Evolutionary conservation across 2,888 invertebrate species (phyloP).

Genomic region (Plagodis dolabraria): DNA sequence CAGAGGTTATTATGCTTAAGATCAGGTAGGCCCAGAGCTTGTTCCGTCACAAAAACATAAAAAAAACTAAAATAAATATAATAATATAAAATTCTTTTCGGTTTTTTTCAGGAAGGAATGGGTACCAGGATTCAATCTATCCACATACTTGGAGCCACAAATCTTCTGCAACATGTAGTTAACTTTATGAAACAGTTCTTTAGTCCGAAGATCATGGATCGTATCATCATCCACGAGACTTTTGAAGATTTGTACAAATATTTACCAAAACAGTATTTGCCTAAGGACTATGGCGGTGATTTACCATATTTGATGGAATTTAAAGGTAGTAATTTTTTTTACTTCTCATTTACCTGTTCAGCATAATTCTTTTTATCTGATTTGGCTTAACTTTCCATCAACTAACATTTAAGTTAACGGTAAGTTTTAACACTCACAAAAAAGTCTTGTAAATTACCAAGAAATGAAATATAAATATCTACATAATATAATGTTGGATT

Average conservation of each 20-base stretch:
- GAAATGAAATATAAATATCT: too few species aligned
- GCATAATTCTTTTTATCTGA: too few species aligned
- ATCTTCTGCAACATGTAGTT: slow-evolving; percentile 57
- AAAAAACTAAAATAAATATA: slow-evolving; percentile 1
- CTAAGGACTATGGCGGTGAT: slow-evolving; percentile 63
- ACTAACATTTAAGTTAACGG: background rate
- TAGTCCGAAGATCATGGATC: slow-evolving; percentile 64
- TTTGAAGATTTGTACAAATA: slow-evolving; percentile 54
- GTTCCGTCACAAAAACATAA: too few species aligned
- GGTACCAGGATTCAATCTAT: slow-evolving; percentile 67
- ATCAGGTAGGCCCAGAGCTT: too few species aligned
- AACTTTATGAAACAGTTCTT: slow-evolving; percentile 64
- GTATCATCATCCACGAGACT: slow-evolving; percentile 52
- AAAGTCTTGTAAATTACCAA: too few species aligned
- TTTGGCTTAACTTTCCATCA: background rate
- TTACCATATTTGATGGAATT: slow-evolving; percentile 57
- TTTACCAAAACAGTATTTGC: slow-evolving; percentile 58
- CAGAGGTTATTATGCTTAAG: too few species aligned
- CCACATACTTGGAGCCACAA: slow-evolving; percentile 72
- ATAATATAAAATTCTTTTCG: slow-evolving; percentile 2
- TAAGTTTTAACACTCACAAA: too few species aligned
- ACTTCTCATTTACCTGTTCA: too few species aligned
- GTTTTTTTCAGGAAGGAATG: slow-evolving; percentile 73
- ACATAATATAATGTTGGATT: too few species aligned
- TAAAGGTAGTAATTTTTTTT: slow-evolving; percentile 53